Evolutionary conservation across 2,113 vertebrate species (phyloP).

Genomic region (Spizaetus ornatus): DNA sequence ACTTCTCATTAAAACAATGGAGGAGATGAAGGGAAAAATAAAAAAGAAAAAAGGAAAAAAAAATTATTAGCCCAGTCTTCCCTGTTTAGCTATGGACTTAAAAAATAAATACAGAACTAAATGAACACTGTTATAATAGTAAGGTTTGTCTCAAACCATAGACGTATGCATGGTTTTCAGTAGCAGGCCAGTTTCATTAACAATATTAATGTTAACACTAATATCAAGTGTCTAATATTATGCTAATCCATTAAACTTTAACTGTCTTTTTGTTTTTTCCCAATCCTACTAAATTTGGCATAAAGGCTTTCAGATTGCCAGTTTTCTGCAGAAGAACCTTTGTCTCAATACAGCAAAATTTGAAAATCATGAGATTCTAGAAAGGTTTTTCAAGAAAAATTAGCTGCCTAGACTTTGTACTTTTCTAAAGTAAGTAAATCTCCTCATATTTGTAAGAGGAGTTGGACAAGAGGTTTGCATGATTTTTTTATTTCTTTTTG

Average conservation of each 20-base stretch:
- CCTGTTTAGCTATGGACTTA: background rate
- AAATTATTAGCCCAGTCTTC: background rate
- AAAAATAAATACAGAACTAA: background rate
- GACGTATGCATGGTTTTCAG: background rate
- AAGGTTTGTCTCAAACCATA: background rate
- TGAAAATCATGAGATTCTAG: background rate
- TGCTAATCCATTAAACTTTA: background rate
- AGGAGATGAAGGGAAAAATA: background rate
- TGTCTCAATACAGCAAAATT: background rate
- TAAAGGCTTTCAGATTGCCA: background rate
- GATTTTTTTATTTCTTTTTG: background rate
- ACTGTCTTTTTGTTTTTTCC: too few species aligned
- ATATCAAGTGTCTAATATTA: background rate
- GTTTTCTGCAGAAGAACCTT: background rate
- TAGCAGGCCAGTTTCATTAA: background rate
- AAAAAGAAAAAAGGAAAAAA: too few species aligned
- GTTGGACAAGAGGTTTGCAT: background rate
- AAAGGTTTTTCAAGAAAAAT: background rate
- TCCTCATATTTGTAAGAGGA: background rate
- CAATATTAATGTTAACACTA: background rate
- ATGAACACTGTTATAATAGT: background rate
- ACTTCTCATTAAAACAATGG: background rate
- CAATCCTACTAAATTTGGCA: background rate
- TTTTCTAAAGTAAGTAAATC: background rate
- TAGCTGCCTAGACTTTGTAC: accelerated